phyloP scores from a whole-genome alignment of 2,113 vertebrate genomes.

The Pontoporia blainvillei region DNA sequence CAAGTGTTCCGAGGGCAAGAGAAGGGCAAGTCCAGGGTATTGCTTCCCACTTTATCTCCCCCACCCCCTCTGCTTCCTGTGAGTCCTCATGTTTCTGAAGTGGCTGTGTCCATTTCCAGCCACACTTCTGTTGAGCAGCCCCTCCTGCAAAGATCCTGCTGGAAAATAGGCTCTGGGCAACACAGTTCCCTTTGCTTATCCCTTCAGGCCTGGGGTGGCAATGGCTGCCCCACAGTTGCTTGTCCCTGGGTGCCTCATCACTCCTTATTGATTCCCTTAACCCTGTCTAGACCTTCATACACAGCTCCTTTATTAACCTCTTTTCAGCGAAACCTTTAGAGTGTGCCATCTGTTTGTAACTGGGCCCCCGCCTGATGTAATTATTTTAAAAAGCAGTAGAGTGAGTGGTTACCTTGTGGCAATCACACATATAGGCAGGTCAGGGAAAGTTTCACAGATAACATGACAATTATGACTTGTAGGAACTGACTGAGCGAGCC shows the following conservation, averaged over 20 bases:
- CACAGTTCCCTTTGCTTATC: neutral
- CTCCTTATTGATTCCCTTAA: neutral
- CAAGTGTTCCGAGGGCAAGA: neutral
- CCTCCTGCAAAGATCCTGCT: neutral
- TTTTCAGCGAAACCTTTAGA: neutral
- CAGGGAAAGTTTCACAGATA: neutral
- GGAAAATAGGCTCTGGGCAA: neutral
- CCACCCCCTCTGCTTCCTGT: neutral
- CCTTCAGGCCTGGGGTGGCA: neutral
- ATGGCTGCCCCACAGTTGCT: neutral
- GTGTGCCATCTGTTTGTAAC: neutral
- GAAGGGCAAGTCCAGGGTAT: neutral
- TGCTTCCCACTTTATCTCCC: neutral
- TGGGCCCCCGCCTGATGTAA: neutral
- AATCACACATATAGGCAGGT: neutral
- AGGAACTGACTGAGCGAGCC: neutral
- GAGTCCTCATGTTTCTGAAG: too few species aligned
- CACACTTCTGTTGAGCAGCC: neutral
- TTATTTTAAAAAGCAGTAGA: neutral
- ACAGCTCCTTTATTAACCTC: neutral
- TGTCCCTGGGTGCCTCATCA: neutral
- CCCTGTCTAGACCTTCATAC: neutral
- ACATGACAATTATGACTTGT: neutral
- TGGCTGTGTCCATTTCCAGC: neutral
- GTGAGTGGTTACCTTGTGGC: neutral